These are phyloP conservation scores for Cetoscarus ocellatus DNA, from an alignment of 2,797 vertebrate species.

Conservation along the genomic window DNA sequence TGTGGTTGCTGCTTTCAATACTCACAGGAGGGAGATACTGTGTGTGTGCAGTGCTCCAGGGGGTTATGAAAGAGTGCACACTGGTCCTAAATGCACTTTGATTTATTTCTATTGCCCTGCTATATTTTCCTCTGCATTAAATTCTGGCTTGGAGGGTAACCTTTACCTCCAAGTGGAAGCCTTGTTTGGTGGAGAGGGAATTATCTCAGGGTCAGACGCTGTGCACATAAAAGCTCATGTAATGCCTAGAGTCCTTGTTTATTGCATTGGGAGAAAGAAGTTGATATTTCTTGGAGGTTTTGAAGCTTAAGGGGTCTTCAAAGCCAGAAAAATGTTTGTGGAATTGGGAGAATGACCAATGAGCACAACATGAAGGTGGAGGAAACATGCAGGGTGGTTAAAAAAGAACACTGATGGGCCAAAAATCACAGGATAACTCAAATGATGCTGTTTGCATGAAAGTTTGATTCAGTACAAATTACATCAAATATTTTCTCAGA, in stretches of 20 bases:
- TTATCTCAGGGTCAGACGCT: slow-evolving; percentile 70
- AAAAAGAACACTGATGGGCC: neutral
- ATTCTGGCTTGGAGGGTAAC: slow-evolving; percentile 62
- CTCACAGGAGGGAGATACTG: slow-evolving; percentile 30
- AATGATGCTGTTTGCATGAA: too few species aligned
- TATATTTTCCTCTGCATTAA: slow-evolving; percentile 69
- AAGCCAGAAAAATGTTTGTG: neutral
- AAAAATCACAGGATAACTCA: too few species aligned
- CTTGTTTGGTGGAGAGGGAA: slow-evolving; percentile 40
- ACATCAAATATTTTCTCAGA: too few species aligned
- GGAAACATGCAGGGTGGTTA: neutral
- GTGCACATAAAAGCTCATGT: slow-evolving; percentile 55
- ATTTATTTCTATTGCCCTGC: slow-evolving; percentile 62
- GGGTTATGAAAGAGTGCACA: slow-evolving; percentile 45
- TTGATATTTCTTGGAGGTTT: slow-evolving; percentile 18
- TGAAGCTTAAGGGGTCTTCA: slow-evolving; percentile 32
- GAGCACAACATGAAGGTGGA: neutral
- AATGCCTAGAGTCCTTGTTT: slow-evolving; percentile 56
- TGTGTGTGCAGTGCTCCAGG: slow-evolving; percentile 25
- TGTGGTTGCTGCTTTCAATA: slow-evolving; percentile 38
- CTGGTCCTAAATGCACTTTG: slow-evolving; percentile 64
- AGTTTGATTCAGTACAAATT: too few species aligned
- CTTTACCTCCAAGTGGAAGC: slow-evolving; percentile 62
- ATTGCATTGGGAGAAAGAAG: slow-evolving; percentile 28
- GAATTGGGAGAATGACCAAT: neutral